Conservation (phyloP, 2,797 vertebrate species). For the Lagodon rhomboides region DNA sequence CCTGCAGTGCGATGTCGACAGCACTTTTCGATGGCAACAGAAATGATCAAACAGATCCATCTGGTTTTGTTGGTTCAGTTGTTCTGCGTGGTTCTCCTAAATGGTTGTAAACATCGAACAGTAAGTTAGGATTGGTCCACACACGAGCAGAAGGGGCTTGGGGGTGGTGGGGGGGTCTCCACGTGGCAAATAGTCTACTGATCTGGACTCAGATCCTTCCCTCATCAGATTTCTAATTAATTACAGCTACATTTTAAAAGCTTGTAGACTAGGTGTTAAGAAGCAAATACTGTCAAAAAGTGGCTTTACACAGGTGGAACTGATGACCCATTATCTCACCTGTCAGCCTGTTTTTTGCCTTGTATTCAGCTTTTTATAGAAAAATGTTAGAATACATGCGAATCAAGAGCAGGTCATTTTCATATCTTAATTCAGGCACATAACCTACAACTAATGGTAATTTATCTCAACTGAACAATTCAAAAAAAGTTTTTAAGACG, state of each 20-base stretch:
- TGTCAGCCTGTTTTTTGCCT: background rate
- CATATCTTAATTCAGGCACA: background rate
- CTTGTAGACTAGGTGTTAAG: background rate
- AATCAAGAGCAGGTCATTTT: background rate
- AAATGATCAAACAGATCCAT: slow-evolving; percentile 26
- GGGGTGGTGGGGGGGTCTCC: background rate
- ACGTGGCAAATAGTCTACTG: slow-evolving; percentile 15
- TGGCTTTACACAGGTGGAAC: background rate
- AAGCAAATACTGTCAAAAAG: slow-evolving; percentile 16
- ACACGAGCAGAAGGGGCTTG: slow-evolving; percentile 58
- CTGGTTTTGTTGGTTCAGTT: slow-evolving; percentile 14
- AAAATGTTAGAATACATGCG: slow-evolving; percentile 23
- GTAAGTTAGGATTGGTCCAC: slow-evolving; percentile 82
- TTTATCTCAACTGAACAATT: slow-evolving; percentile 2
- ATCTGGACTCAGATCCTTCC: slow-evolving; percentile 5
- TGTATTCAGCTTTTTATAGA: background rate
- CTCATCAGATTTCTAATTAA: background rate
- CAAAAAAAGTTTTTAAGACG: slow-evolving; percentile 15
- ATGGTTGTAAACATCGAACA: slow-evolving; percentile 82
- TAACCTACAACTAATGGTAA: slow-evolving; percentile 10
- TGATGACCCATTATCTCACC: background rate
- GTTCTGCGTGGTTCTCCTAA: slow-evolving; percentile 52
- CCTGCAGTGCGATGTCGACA: slow-evolving; percentile 9
- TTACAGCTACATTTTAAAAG: background rate
- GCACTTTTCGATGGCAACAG: background rate